Evolutionary conservation across 1,140 invertebrate genomes (phyloP), one percentile per base, ranked within the genome.

Genomic region (Luehdorfia chinensis): DNA sequence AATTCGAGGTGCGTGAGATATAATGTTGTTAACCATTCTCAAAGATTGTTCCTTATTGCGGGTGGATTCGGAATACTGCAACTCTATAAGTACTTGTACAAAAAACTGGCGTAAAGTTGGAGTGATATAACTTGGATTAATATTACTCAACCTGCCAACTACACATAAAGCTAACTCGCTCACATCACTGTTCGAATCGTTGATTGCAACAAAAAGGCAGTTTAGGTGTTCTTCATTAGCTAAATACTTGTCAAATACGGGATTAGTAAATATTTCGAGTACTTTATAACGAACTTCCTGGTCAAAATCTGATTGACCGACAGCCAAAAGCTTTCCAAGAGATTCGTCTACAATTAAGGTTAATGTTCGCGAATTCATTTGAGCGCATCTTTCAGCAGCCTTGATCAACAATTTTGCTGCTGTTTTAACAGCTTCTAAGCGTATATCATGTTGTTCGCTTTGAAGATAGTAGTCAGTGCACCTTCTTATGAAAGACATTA

Each of bases 91-190:
- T 56, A 98, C 92, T 90, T 98, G 92, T 27, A 99, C 95, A 15
- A 99, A 89, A 5, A 95, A 92, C 80, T 98, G 97, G 13, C 98
- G 88, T 4, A 99, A 87, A 33, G 94, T 95, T 0, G 98, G 98
- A 91, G 99, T 96, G 0, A 99, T 96, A 74, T 98, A 99, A 2
- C 98, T 97, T 1, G 98, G 98, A 88, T 99, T 99, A 67, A 97
- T 91, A n/a, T 91, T 91, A 58, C 96, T 97, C 15, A 99, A 84
- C 59, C 97, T 87, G 0, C 97, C 97, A 27, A 99, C 94, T 4
- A 94, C 97, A 55, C 96, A 94, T 8, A 99, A 92, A 0, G 97
- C 96, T 36, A 97, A 83, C 87, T 99, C 97, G 41, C 98, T 90
- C 31, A 99, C 98, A 84, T 99, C 97, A 76, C 97, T 97, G 47